Evolutionary conservation across 2,797 vertebrate genomes (phyloP).

Genomic region (Lepilemur septentrionalis): DNA sequence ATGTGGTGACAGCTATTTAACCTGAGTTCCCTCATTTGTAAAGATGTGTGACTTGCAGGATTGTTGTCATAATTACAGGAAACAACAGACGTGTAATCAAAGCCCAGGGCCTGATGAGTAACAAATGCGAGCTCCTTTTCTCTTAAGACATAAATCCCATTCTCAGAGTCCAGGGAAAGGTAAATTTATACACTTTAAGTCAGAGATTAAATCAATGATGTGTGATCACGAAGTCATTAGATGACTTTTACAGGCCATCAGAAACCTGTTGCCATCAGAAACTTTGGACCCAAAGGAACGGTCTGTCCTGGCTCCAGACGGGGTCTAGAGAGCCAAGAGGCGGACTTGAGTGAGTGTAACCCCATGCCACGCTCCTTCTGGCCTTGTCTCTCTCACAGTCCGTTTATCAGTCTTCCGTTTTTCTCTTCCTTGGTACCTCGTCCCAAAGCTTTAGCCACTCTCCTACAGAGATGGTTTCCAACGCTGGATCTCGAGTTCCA

Average conservation of each 20-base stretch:
- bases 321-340: neutral
- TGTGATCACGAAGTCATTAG: neutral
- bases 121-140: accelerated
- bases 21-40: neutral
- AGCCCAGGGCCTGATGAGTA: neutral
- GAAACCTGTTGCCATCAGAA: neutral
- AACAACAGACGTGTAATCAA: accelerated
- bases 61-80: accelerated
- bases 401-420: neutral
- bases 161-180: neutral
- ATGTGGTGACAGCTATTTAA: accelerated
- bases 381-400: accelerated
- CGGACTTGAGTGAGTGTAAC: accelerated
- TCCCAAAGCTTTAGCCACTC: neutral
- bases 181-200: neutral
- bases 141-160: neutral
- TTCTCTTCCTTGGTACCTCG: neutral
- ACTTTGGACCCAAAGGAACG: too few species aligned
- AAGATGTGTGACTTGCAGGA: accelerated
- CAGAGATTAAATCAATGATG: neutral
- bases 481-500: accelerated
- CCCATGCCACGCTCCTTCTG: accelerated
- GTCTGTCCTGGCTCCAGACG: neutral
- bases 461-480: neutral
- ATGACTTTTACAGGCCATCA: too few species aligned